Evolutionary conservation across 2,888 invertebrate species (phyloP).

Genomic region (Pherbina coryleti): DNA sequence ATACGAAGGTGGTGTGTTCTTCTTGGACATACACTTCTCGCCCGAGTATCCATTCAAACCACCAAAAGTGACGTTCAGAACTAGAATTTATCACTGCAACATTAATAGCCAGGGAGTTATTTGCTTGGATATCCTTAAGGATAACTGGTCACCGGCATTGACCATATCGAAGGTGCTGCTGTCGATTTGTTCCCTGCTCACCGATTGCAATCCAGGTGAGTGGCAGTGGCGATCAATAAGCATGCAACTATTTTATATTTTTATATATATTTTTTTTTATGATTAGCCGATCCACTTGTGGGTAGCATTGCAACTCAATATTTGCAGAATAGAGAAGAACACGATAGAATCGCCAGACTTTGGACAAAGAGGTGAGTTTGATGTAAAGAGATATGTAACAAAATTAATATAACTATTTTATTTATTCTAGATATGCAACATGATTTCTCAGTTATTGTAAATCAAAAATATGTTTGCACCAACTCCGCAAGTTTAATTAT

Average conservation of each 20-base stretch:
- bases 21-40: slow-evolving; percentile 96
- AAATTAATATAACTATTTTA: neutral
- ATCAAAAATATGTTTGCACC: slow-evolving; percentile 49
- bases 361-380: slow-evolving; percentile 93
- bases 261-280: slow-evolving; percentile 21
- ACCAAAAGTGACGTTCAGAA: slow-evolving; percentile 95
- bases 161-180: slow-evolving; percentile 98
- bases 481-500: slow-evolving; percentile 56
- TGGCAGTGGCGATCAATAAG: slow-evolving; percentile 33
- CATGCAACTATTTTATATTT: no score
- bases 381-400: neutral
- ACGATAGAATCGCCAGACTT: slow-evolving; percentile 96
- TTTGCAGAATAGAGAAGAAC: slow-evolving; percentile 96
- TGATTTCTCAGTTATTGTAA: slow-evolving; percentile 61
- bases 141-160: slow-evolving; percentile 99
- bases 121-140: slow-evolving; percentile 97
- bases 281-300: slow-evolving; percentile 93
- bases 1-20: slow-evolving; percentile 98
- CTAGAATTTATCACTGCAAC: slow-evolving; percentile 99
- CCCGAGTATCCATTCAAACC: slow-evolving; percentile 98
- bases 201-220: slow-evolving; percentile 98
- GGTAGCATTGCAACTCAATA: slow-evolving; percentile 99
- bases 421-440: slow-evolving; percentile 65
- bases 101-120: slow-evolving; percentile 99
- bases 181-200: slow-evolving; percentile 96